A percentile compares a stretch with the other conserved stretches of the same genome.
phyloP scores from a whole-genome alignment of 2,888 invertebrate species.

The Peribatodes rhomboidaria region DNA sequence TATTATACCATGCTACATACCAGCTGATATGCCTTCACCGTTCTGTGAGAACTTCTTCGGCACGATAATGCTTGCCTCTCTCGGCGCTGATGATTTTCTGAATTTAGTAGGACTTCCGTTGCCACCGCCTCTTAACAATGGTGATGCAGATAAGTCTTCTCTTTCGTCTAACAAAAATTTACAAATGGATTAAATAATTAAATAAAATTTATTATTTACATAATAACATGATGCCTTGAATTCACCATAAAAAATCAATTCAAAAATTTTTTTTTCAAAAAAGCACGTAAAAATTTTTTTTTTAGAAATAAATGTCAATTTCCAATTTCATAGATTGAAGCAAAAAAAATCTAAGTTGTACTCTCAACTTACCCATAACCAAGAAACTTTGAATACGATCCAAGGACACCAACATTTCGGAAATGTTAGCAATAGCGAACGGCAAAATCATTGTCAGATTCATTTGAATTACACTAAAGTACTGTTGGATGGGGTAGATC shows the following conservation, averaged over 20 bases:
- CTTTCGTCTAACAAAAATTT: conserved; percentile 67
- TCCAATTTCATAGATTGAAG: too few species aligned
- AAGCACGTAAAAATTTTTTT: too few species aligned
- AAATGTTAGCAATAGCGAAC: conserved; percentile 82
- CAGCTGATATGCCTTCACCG: conserved; percentile 48
- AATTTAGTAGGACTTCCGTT: conserved; percentile 55
- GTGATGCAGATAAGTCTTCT: conserved; percentile 57
- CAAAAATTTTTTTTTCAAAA: too few species aligned
- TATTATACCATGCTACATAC: conserved; percentile 42
- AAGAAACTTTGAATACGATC: conserved; percentile 86
- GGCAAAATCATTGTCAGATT: conserved; percentile 87
- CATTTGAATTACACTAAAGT: conserved; percentile 84
- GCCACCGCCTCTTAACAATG: conserved; percentile 46
- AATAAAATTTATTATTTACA: too few species aligned
- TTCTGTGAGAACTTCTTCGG: conserved; percentile 57
- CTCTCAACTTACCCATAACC: conserved; percentile 77
- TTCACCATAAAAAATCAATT: too few species aligned
- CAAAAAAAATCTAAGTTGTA: too few species aligned
- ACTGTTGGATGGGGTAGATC: conserved; percentile 87
- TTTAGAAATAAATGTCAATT: too few species aligned
- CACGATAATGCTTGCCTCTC: conserved; percentile 49
- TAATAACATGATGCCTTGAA: too few species aligned
- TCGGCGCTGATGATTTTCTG: conserved; percentile 43
- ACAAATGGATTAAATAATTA: background rate
- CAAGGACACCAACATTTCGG: conserved; percentile 86